These are phyloP conservation scores for Conus ventricosus DNA, from an alignment of 1,140 invertebrate species.

Conservation along the genomic window DNA sequence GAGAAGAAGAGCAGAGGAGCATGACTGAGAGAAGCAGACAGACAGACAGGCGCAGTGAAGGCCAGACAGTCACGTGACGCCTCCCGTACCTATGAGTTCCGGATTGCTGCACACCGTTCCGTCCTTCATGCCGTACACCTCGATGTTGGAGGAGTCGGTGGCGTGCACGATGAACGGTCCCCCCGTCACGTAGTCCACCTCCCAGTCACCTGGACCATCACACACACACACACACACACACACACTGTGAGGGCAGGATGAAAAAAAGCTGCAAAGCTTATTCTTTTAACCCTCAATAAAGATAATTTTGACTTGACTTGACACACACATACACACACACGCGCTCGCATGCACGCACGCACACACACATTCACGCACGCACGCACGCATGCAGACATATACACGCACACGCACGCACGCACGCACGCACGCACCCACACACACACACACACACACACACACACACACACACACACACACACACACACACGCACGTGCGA, in stretches of 20 bases:
- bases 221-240: not conserved
- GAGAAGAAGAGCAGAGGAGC: too few species aligned
- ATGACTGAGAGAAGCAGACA: too few species aligned
- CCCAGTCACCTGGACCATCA: constrained; percentile 84
- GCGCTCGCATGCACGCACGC: not conserved
- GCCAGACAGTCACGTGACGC: too few species aligned
- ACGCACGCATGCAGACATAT: too few species aligned
- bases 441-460: too few species aligned
- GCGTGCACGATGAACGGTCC: constrained; percentile 71
- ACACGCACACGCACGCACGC: not conserved
- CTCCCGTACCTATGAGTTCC: constrained; percentile 61
- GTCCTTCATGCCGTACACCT: constrained; percentile 69
- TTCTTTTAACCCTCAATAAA: too few species aligned
- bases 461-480: too few species aligned
- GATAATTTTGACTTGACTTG: too few species aligned
- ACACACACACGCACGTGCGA: not conserved
- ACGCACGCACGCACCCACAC: not conserved
- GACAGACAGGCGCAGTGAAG: too few species aligned
- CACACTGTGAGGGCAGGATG: too few species aligned
- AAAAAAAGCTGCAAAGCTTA: too few species aligned
- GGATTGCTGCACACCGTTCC: constrained; percentile 72
- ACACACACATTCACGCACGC: not conserved
- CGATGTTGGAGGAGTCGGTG: constrained; percentile 66
- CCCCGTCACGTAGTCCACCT: constrained; percentile 96
- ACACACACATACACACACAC: not conserved